A percentile compares a stretch with the other conserved stretches of the same genome.
These are phyloP conservation scores for Lepidostoma basale DNA, from an alignment of 1,140 invertebrate species.

Conservation along the genomic window DNA sequence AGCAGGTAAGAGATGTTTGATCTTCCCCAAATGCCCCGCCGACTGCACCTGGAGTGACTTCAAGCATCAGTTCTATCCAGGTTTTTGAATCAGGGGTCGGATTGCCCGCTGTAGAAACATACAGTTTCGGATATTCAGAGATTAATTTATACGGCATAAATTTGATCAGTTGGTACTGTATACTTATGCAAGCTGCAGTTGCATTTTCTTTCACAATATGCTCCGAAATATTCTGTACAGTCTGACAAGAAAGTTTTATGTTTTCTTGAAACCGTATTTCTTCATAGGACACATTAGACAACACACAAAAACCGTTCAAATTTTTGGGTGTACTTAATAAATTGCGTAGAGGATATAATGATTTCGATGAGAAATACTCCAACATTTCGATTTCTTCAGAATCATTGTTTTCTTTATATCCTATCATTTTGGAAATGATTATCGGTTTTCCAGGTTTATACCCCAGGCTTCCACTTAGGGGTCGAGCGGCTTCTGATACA, in stretches of 20 bases:
- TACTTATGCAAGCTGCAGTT: conserved; percentile 52
- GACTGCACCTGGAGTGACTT: conserved; percentile 46
- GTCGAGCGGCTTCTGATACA: conserved; percentile 49
- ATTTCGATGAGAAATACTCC: conserved; percentile 45
- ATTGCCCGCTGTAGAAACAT: conserved; percentile 67
- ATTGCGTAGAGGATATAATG: conserved; percentile 50
- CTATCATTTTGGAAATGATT: conserved; percentile 57
- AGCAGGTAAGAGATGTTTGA: conserved; percentile 44
- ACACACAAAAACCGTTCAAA: conserved; percentile 53
- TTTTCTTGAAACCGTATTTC: conserved; percentile 60
- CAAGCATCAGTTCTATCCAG: conserved; percentile 63
- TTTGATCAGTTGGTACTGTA: conserved; percentile 58
- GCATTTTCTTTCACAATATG: conserved; percentile 52
- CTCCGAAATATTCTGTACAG: conserved; percentile 43
- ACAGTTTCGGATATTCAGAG: conserved; percentile 52
- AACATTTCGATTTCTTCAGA: conserved; percentile 46
- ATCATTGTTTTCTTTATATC: conserved; percentile 44
- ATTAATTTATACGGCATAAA: conserved; percentile 50
- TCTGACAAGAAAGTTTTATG: conserved; percentile 55
- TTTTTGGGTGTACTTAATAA: conserved; percentile 56
- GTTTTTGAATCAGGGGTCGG: conserved; percentile 55
- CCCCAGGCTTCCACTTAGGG: conserved; percentile 72
- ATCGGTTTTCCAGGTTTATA: conserved; percentile 69
- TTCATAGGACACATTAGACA: conserved; percentile 50
- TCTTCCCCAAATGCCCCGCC: conserved; percentile 37